Percentiles rank a stretch among this genome's conserved stretches.
Evolutionary conservation across 2,888 invertebrate genomes (phyloP).

Genomic region (Pilophorus perplexus): DNA sequence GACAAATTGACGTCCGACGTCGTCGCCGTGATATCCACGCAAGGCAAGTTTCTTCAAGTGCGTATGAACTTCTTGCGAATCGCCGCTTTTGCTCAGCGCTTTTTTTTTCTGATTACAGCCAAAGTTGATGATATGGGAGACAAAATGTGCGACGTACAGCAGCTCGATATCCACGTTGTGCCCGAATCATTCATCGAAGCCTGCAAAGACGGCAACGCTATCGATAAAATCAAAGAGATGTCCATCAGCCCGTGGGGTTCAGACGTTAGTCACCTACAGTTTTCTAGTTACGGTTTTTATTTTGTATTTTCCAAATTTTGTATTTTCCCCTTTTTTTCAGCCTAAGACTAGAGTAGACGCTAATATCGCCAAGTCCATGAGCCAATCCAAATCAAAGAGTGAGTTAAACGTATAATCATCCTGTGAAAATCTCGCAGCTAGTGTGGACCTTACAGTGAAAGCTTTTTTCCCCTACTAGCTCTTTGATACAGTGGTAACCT

Average conservation of each 20-base stretch:
- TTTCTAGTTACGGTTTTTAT: not conserved
- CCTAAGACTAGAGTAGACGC: conserved; percentile 27
- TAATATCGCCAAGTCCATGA: conserved; percentile 4
- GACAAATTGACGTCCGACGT: conserved; percentile 63
- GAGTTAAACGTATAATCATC: no score
- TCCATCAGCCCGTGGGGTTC: conserved; percentile 80
- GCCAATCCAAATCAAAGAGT: conserved; percentile 25
- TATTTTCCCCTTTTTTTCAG: no score
- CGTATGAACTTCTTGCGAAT: not conserved
- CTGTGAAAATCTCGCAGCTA: not conserved
- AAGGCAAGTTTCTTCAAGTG: conserved; percentile 51
- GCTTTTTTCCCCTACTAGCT: no score
- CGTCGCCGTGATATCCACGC: conserved; percentile 73
- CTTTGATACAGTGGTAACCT: no score
- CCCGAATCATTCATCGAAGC: conserved; percentile 70
- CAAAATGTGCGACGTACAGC: conserved; percentile 65
- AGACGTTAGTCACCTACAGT: conserved; percentile 60
- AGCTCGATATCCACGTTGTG: conserved; percentile 74
- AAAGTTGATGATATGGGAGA: conserved; percentile 67
- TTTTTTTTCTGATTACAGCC: conserved; percentile 51
- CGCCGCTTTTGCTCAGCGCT: no score
- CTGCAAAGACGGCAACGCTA: conserved; percentile 58
- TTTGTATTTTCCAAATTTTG: no score
- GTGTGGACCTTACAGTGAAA: no score
- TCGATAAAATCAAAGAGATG: conserved; percentile 64